Evolutionary conservation across 2,888 invertebrate genomes (phyloP).

Genomic region (Athripsodes cinereus): DNA sequence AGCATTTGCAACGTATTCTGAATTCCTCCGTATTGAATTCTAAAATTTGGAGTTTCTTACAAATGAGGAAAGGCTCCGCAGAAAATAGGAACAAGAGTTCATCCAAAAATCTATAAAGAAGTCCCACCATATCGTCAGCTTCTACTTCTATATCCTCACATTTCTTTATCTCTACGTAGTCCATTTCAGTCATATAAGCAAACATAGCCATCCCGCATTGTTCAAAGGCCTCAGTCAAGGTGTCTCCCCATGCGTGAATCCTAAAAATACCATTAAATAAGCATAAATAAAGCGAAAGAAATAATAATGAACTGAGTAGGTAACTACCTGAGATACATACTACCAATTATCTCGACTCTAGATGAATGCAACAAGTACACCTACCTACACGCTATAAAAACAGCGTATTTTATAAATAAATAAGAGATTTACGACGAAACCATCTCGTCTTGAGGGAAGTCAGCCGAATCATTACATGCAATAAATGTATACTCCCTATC

Average conservation of each 20-base stretch:
- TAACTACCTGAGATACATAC: too few relatives aligned
- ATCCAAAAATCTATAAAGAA: conserved; percentile 90
- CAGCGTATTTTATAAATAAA: too few relatives aligned
- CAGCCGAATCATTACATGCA: too few relatives aligned
- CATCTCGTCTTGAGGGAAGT: too few relatives aligned
- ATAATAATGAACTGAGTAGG: too few relatives aligned
- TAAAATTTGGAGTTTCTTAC: conserved; percentile 78
- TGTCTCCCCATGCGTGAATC: conserved; percentile 88
- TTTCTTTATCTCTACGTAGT: conserved; percentile 73
- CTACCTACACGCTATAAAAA: too few relatives aligned
- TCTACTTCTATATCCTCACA: conserved; percentile 79
- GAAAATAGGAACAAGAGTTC: conserved; percentile 90
- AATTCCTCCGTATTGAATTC: conserved; percentile 81
- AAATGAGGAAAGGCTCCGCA: conserved; percentile 85
- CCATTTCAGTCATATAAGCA: conserved; percentile 93
- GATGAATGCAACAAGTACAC: too few relatives aligned
- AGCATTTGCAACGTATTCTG: conserved; percentile 71
- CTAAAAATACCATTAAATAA: too few relatives aligned
- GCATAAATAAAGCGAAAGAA: too few relatives aligned
- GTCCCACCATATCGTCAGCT: conserved; percentile 81
- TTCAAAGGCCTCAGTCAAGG: conserved; percentile 84
- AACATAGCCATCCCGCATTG: conserved; percentile 96
- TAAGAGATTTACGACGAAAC: too few relatives aligned
- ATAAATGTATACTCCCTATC: too few relatives aligned
- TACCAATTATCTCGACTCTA: too few relatives aligned